Evolutionary conservation across 2,888 invertebrate genomes (phyloP).

Genomic region (Petrolisthes manimaculis): DNA sequence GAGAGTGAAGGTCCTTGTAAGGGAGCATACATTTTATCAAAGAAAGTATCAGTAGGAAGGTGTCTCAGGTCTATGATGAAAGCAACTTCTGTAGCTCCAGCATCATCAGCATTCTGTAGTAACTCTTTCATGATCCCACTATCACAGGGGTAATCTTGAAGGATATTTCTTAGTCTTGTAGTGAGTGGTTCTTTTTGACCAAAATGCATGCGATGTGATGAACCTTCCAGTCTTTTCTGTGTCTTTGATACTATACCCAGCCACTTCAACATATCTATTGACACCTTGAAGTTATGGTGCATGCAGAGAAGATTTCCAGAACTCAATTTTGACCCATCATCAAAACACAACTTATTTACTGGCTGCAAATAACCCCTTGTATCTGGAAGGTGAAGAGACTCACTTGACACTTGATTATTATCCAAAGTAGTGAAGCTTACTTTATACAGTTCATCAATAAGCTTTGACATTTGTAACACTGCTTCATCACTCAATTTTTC

Average conservation of each 20-base stretch:
- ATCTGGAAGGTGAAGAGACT: constrained; percentile 31
- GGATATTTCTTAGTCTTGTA: constrained; percentile 34
- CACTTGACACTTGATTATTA: neutral
- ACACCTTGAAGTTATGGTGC: constrained; percentile 12
- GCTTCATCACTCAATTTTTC: constrained; percentile 5
- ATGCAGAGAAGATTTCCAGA: constrained; percentile 24
- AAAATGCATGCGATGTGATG: constrained; percentile 32
- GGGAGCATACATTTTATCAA: constrained; percentile 32
- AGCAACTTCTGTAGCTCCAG: constrained; percentile 40
- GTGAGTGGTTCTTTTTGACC: constrained; percentile 46
- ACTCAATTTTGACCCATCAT: constrained; percentile 23
- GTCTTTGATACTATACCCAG: constrained; percentile 40
- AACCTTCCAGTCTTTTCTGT: constrained; percentile 24
- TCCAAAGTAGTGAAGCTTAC: neutral
- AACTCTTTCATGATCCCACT: constrained; percentile 44
- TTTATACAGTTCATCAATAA: constrained; percentile 26
- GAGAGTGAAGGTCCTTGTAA: constrained; percentile 40
- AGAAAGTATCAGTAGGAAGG: constrained; percentile 25
- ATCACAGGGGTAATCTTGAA: constrained; percentile 43
- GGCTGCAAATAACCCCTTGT: constrained; percentile 5
- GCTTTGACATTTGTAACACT: constrained; percentile 30
- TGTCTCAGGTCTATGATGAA: constrained; percentile 36
- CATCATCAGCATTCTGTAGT: constrained; percentile 51
- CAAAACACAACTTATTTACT: constrained; percentile 21
- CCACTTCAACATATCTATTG: constrained; percentile 20